Conservation (phyloP, 2,888 invertebrate species). For the Polydrusus pterygomalis region DNA sequence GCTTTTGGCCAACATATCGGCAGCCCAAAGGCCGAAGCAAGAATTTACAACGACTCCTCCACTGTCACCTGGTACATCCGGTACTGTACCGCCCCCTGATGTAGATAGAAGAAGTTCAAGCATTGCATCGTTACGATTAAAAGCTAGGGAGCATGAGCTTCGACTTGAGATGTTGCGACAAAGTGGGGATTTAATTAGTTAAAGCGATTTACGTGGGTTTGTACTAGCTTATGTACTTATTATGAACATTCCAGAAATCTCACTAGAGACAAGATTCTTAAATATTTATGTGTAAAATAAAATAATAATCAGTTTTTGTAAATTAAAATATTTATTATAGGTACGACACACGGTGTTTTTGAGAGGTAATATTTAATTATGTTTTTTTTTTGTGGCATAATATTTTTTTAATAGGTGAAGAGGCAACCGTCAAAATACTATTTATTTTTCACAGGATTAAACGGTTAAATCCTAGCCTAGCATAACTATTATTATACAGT, state of each 20-base stretch:
- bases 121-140: conserved; percentile 89
- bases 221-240: conserved; percentile 1
- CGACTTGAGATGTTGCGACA: conserved; percentile 88
- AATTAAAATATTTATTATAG: conserved; percentile 2
- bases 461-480: too few relatives aligned
- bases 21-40: conserved; percentile 76
- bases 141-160: conserved; percentile 92
- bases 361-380: neutral
- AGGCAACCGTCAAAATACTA: too few relatives aligned
- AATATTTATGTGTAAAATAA: conserved; percentile 17
- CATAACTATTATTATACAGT: too few relatives aligned
- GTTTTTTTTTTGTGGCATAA: too few relatives aligned
- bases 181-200: conserved; percentile 87
- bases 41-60: conserved; percentile 72
- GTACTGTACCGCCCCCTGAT: conserved; percentile 76
- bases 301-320: conserved; percentile 2
- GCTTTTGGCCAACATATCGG: conserved; percentile 86
- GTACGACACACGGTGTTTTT: conserved; percentile 10
- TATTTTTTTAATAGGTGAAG: neutral
- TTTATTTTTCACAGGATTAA: too few relatives aligned
- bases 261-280: neutral
- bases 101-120: conserved; percentile 90
- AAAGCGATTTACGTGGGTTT: conserved; percentile 68
- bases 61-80: conserved; percentile 70
- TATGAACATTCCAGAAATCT: conserved; percentile 18